Evolutionary conservation across 92 coral and sea anemone genomes (phyloP), one percentile per base, ranked within the genome.

Genomic region (Parazoanthus darwini): DNA sequence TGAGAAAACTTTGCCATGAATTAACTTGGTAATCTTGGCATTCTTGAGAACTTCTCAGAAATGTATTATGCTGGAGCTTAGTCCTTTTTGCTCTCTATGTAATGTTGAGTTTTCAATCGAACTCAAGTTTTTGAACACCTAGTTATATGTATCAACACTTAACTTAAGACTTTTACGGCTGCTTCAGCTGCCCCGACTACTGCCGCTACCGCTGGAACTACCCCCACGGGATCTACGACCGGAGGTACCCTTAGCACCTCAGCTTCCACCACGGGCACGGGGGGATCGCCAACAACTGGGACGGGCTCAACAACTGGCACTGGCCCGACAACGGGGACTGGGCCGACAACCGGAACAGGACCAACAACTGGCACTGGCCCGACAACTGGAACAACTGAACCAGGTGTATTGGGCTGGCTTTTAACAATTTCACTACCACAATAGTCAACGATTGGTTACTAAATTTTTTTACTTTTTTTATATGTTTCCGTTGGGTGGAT

Each of bases 171-270:
- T 29, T 54, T 54, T 58, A 10, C 63, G 56, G 85, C 72, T 51
- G 70, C 71, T 23, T 72, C 67, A 80, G 85, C 72, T 51, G 70
- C 71, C 39, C 85, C 82, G 18, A 79, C 85, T 2, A 80, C 85
- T 29, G 72, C 73, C 16, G 48, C 73, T 20, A 33, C 73, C 44
- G 22, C 46, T 14, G 70, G 77, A 3, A 72, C 43, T 18, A 72
- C 77, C 14, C 18, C 38, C 77, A 26, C 85, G 39, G 85, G 11
- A 5, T 29, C 71, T 48, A 18, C 81, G 3, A 0, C 56, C 2
- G n/a, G 9, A 15, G 56, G 81, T 43, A 39, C 80, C 50, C 33
- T 29, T 29, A 59, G 43, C 68, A 29, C 43, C 3, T 13, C 71
- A 3, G 1, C 85, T 16, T 29, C 71, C 7, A 33, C 85, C 4